phyloP scores from a whole-genome alignment of 2,113 vertebrate species.

The Girardinichthys multiradiatus region DNA sequence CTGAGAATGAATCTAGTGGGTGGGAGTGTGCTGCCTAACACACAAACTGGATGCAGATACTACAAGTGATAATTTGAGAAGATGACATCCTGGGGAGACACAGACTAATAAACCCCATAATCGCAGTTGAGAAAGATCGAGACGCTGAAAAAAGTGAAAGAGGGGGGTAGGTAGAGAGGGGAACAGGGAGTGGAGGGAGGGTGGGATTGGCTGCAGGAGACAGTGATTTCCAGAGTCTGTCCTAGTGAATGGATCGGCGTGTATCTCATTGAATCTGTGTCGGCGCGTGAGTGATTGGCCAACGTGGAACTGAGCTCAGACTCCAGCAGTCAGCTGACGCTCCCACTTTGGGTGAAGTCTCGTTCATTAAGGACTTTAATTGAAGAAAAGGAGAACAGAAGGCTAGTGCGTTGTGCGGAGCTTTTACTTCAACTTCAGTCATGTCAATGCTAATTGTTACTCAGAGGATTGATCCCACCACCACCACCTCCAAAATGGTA shows the following conservation, averaged over 20 bases:
- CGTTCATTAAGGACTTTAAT: conserved; percentile 44
- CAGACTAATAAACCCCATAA: conserved; percentile 35
- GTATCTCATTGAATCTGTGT: conserved; percentile 45
- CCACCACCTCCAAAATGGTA: conserved; percentile 75
- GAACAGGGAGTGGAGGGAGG: background rate
- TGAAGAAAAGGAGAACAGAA: conserved; percentile 17
- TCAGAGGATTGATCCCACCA: conserved; percentile 66
- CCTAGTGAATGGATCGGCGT: conserved; percentile 50
- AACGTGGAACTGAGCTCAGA: conserved; percentile 37
- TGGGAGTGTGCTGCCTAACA: conserved; percentile 26
- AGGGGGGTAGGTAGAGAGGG: conserved; percentile 33
- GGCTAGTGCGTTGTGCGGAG: conserved; percentile 13
- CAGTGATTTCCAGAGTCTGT: conserved; percentile 50
- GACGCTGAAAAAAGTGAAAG: conserved; percentile 61
- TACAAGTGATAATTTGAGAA: conserved; percentile 41
- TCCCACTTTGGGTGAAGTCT: conserved; percentile 44
- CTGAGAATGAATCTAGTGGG: conserved; percentile 27
- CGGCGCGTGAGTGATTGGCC: conserved; percentile 68
- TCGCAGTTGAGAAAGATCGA: conserved; percentile 48
- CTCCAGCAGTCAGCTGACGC: conserved; percentile 28
- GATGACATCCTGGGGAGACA: conserved; percentile 37
- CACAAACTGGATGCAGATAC: conserved; percentile 26
- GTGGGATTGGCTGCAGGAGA: conserved; percentile 19
- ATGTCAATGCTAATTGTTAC: conserved; percentile 77
- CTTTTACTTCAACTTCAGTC: conserved; percentile 30